Conservation (phyloP, 2,888 invertebrate species). For the Pseudococcus longispinus region DNA sequence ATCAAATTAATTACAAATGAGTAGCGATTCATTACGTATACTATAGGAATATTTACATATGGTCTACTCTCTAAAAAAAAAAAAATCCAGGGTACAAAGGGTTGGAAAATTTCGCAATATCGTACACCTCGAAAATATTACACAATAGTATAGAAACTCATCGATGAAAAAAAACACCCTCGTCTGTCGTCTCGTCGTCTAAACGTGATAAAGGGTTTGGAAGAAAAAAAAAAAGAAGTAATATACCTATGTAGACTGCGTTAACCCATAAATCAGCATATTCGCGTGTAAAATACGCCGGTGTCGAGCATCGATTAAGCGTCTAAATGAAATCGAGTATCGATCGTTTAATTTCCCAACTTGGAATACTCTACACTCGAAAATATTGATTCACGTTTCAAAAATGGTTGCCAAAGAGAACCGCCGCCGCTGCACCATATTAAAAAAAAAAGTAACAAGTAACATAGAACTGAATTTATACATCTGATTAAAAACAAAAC, state of each 20-base stretch:
- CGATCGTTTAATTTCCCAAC: conserved; percentile 11
- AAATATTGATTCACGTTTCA: conserved; percentile 29
- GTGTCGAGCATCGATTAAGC: not conserved
- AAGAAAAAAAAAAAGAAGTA: not conserved
- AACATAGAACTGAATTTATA: conserved; percentile 46
- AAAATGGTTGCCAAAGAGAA: not conserved
- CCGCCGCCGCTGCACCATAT: not conserved
- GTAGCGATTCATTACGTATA: not conserved
- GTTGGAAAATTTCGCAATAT: not conserved
- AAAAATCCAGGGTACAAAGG: not conserved
- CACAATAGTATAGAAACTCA: not conserved
- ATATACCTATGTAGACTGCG: not conserved
- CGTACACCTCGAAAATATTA: not conserved
- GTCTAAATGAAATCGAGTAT: conserved; percentile 10
- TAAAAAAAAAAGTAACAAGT: conserved; percentile 15
- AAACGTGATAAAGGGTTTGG: not conserved
- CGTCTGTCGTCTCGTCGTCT: not conserved
- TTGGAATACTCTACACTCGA: not conserved
- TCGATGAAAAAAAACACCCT: not conserved
- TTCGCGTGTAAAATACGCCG: not conserved
- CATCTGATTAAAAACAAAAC: conserved; percentile 52
- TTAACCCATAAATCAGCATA: not conserved
- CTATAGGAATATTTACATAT: conserved; percentile 9
- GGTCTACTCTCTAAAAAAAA: not conserved
- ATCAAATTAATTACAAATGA: not conserved